Evolutionary conservation across 2,797 vertebrate species (phyloP).

Genomic region (Spondyliosoma cantharus): DNA sequence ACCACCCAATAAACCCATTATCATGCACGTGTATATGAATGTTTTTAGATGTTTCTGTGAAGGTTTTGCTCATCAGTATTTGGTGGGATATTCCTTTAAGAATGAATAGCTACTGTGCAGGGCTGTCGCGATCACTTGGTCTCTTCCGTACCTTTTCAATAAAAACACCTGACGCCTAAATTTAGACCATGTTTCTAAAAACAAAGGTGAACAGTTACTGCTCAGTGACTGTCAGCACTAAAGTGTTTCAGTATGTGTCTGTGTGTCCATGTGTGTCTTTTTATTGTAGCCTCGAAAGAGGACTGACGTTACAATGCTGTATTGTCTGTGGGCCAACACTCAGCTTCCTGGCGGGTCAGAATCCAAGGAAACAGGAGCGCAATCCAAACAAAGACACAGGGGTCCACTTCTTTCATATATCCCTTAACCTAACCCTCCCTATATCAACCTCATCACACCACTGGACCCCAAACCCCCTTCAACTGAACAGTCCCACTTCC

Average conservation of each 20-base stretch:
- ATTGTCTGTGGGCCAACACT: conserved; percentile 73
- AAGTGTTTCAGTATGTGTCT: conserved; percentile 29
- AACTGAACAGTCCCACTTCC: conserved; percentile 16
- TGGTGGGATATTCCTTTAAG: background rate
- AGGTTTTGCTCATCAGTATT: background rate
- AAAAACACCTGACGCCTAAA: conserved; percentile 41
- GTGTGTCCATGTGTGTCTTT: conserved; percentile 11
- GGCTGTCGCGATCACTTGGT: background rate
- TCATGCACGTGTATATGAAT: no score
- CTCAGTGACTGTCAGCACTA: conserved; percentile 2
- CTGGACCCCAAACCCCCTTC: background rate
- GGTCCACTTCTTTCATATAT: conserved; percentile 43
- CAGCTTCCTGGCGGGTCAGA: conserved; percentile 70
- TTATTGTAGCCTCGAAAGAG: conserved; percentile 56
- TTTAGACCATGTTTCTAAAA: conserved; percentile 51
- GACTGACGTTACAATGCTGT: conserved; percentile 68
- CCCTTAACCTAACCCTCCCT: conserved; percentile 30
- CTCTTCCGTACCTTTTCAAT: background rate
- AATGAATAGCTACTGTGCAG: background rate
- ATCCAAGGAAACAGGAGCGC: conserved; percentile 64
- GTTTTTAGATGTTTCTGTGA: background rate
- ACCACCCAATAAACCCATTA: background rate
- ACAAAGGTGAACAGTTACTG: conserved; percentile 33
- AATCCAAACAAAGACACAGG: conserved; percentile 67
- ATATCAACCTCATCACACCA: conserved; percentile 26